Evolutionary conservation across 2,113 vertebrate species (phyloP).

Genomic region (Sebastes fasciatus): DNA sequence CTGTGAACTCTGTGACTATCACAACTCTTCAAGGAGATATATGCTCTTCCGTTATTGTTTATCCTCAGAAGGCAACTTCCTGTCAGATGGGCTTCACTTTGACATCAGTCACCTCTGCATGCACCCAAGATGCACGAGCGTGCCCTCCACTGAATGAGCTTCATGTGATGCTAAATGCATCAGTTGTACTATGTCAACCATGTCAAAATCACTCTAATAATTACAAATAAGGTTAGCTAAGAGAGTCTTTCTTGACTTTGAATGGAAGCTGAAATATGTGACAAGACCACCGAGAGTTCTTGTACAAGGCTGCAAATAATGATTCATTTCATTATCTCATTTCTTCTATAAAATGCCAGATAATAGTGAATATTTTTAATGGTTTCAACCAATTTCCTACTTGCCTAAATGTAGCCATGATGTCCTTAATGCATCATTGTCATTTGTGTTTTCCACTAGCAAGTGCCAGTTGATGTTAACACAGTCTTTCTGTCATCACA

Average conservation of each 20-base stretch:
- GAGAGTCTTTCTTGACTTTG: neutral
- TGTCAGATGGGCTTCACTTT: neutral
- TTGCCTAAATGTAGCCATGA: neutral
- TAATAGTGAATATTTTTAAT: neutral
- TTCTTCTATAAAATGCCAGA: neutral
- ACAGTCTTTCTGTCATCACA: neutral
- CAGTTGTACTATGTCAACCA: neutral
- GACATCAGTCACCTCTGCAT: neutral
- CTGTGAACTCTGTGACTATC: constrained; percentile 12
- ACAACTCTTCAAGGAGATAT: constrained; percentile 12
- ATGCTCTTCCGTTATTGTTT: constrained; percentile 2
- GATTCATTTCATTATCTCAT: neutral
- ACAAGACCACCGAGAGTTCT: neutral
- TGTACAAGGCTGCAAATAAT: no score
- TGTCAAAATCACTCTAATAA: neutral
- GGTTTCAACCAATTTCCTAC: neutral
- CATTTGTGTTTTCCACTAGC: neutral
- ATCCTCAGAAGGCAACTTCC: constrained; percentile 11
- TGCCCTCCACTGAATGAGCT: neutral
- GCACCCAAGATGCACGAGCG: neutral
- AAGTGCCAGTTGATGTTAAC: neutral
- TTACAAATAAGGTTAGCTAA: neutral
- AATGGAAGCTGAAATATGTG: neutral
- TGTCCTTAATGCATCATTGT: neutral
- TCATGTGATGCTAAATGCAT: neutral